These are phyloP conservation scores for Eunapius fragilis DNA, from an alignment of 37 sponge, comb jelly and placozoan genomes.

Conservation along the genomic window DNA sequence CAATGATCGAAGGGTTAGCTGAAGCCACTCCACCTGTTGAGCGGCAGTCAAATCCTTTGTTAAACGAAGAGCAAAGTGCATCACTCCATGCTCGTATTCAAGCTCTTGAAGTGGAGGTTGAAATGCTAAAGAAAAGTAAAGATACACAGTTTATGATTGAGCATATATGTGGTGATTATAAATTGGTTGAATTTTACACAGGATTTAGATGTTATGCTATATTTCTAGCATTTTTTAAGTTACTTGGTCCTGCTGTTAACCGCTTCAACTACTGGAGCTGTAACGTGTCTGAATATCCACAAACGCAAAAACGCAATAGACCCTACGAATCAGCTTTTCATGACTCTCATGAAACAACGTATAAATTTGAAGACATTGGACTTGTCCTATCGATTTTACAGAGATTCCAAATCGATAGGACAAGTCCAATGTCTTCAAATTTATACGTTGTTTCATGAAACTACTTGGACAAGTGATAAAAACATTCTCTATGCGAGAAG, in stretches of 20 bases:
- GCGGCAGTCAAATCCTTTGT: too few relatives aligned
- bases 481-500: too few relatives aligned
- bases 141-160: constrained; percentile 16
- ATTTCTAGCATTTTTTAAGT: constrained; percentile 49
- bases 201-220: constrained; percentile 39
- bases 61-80: too few relatives aligned
- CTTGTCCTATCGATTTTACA: constrained; percentile 36
- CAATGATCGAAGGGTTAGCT: too few relatives aligned
- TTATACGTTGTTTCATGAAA: constrained; percentile 28
- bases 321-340: constrained; percentile 36
- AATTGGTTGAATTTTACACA: constrained; percentile 38
- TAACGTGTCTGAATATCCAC: not conserved
- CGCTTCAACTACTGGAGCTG: constrained; percentile 48
- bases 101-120: too few relatives aligned
- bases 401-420: too few relatives aligned
- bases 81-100: too few relatives aligned
- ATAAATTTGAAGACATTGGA: constrained; percentile 19
- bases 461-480: too few relatives aligned
- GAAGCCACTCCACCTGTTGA: too few relatives aligned
- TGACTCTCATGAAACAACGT: constrained; percentile 26
- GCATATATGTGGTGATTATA: constrained; percentile 18
- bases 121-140: too few relatives aligned
- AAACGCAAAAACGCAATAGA: constrained; percentile 7
- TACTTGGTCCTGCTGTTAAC: constrained; percentile 47
- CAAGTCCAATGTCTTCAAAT: constrained; percentile 13